Percentiles rank a stretch among this genome's conserved stretches.
These are phyloP conservation scores for Amorpha juglandis DNA, from an alignment of 2,888 invertebrate genomes.

Conservation along the genomic window DNA sequence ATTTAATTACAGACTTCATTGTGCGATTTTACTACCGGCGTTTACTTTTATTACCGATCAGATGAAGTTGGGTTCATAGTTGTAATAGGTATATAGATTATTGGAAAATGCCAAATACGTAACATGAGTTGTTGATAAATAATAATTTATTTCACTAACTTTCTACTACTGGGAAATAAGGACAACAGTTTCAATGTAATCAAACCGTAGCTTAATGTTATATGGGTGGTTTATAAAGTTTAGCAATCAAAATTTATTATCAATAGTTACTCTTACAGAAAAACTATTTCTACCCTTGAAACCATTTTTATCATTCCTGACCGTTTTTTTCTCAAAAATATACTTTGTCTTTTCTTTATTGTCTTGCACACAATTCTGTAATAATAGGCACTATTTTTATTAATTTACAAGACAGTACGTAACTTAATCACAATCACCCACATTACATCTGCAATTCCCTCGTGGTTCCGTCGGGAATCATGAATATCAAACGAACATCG, in stretches of 20 bases:
- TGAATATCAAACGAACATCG: constrained; percentile 79
- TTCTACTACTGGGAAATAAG: too few species aligned
- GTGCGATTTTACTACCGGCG: constrained; percentile 50
- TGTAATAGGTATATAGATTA: constrained; percentile 19
- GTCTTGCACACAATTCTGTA: not conserved
- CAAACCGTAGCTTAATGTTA: too few species aligned
- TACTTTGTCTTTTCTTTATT: too few species aligned
- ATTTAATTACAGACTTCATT: constrained; percentile 63
- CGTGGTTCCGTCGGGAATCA: constrained; percentile 58
- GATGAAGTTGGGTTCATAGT: constrained; percentile 11
- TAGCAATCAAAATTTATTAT: too few species aligned
- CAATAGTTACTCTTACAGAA: too few species aligned
- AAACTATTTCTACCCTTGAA: too few species aligned
- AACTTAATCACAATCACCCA: constrained; percentile 40
- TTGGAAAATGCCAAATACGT: not conserved
- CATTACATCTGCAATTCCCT: constrained; percentile 57
- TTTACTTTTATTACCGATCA: constrained; percentile 56
- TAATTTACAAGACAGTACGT: constrained; percentile 31
- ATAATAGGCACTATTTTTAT: not conserved
- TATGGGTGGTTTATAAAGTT: too few species aligned
- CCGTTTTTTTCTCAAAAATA: too few species aligned
- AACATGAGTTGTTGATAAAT: too few species aligned
- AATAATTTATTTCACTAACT: too few species aligned
- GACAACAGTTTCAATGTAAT: too few species aligned
- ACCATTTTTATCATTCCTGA: too few species aligned